Evolutionary conservation across 2,113 vertebrate genomes (phyloP).

Genomic region (Sceloporus tristichus): DNA sequence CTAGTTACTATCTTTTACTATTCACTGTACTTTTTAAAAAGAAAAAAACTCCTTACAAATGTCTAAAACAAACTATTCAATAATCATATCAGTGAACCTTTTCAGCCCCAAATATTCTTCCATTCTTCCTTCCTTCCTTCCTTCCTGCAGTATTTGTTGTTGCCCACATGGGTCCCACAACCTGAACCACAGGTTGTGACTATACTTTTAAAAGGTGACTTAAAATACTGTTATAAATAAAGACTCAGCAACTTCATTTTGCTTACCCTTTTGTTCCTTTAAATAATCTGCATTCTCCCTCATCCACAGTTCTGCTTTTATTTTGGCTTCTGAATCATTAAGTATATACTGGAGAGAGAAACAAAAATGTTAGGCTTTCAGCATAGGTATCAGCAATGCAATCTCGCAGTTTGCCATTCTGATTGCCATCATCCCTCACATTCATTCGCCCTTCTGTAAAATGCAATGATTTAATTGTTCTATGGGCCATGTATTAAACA

Average conservation of each 20-base stretch:
- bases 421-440: neutral
- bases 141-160: too few relatives aligned
- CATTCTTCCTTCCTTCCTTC: too few relatives aligned
- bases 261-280: slow-evolving; percentile 92
- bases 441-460: neutral
- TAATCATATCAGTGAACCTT: neutral
- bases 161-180: too few relatives aligned
- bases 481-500: neutral
- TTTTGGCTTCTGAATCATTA: slow-evolving; percentile 88
- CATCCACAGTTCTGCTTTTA: slow-evolving; percentile 97
- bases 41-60: too few relatives aligned
- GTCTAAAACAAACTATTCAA: neutral
- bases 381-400: slow-evolving; percentile 43
- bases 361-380: slow-evolving; percentile 54
- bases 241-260: neutral
- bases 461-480: neutral
- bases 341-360: slow-evolving; percentile 89
- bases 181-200: too few relatives aligned
- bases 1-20: neutral
- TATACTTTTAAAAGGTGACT: neutral
- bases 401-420: neutral
- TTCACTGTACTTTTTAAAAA: neutral
- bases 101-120: neutral
- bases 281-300: slow-evolving; percentile 95
- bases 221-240: neutral